These are phyloP conservation scores for Pteropus alecto DNA, from an alignment of 2,113 vertebrate species.

Conservation along the genomic window DNA sequence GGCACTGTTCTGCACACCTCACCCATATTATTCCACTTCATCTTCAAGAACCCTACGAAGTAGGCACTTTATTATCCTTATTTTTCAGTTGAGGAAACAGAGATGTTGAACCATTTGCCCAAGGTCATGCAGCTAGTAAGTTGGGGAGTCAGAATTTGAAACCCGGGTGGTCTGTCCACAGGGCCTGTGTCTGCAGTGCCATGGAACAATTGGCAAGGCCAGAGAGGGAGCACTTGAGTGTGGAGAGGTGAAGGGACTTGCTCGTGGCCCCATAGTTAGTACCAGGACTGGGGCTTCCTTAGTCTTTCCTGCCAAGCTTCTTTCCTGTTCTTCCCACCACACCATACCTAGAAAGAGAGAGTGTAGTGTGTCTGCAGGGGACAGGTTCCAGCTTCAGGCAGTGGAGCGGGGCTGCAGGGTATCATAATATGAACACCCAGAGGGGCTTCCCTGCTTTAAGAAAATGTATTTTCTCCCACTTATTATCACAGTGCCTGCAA, in stretches of 20 bases:
- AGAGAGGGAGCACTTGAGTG: too few relatives aligned
- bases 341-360: background rate
- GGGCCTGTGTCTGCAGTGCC: background rate
- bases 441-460: background rate
- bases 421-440: background rate
- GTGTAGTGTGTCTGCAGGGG: fast-evolving
- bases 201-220: background rate
- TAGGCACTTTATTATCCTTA: background rate
- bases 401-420: background rate
- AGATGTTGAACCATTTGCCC: background rate
- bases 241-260: background rate
- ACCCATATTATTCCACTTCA: background rate
- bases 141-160: background rate
- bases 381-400: background rate
- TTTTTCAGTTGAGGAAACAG: background rate
- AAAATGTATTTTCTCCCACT: background rate
- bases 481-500: background rate
- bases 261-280: background rate
- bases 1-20: too few relatives aligned
- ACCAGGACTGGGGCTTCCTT: background rate
- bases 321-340: background rate
- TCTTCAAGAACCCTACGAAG: background rate
- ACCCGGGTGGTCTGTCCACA: background rate
- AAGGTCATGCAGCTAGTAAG: background rate
- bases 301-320: background rate